Percentiles rank a stretch among this genome's conserved stretches.
Conservation (phyloP, 2,113 vertebrate species). For the Chrysochloris asiatica region DNA sequence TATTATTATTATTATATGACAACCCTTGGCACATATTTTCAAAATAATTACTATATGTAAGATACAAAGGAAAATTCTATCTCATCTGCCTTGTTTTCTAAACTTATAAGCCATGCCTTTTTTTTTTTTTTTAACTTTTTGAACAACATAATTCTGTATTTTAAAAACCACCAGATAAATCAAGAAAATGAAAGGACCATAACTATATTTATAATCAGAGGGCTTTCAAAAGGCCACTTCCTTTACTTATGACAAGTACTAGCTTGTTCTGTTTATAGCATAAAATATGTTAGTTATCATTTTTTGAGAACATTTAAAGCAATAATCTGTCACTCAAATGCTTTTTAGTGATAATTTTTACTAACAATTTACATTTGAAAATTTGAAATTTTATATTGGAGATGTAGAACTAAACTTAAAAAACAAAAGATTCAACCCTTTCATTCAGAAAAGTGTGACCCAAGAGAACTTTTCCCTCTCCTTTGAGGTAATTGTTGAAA, state of each 20-base stretch:
- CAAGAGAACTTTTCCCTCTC: not conserved
- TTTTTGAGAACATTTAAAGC: slow-evolving; percentile 37
- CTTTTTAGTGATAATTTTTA: not conserved
- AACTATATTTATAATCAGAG: slow-evolving; percentile 8
- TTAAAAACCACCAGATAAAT: slow-evolving; percentile 39
- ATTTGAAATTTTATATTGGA: slow-evolving; percentile 37
- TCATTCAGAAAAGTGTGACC: not conserved
- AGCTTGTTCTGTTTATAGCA: not conserved
- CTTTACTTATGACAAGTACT: not conserved
- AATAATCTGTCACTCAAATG: slow-evolving; percentile 8
- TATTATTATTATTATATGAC: not conserved
- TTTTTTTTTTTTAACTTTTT: slow-evolving; percentile 1
- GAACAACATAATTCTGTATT: not conserved
- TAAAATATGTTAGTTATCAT: not conserved
- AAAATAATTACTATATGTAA: slow-evolving; percentile 23
- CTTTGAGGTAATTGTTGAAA: slow-evolving; percentile 6
- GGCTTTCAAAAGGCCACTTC: not conserved
- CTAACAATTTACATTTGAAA: slow-evolving; percentile 41
- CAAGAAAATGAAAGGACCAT: not conserved
- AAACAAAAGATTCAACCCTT: not conserved
- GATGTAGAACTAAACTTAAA: not conserved
- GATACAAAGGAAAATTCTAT: not conserved
- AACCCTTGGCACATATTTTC: slow-evolving; percentile 4
- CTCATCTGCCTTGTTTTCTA: slow-evolving; percentile 1
- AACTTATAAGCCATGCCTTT: slow-evolving; percentile 9